Evolutionary conservation across 2,797 vertebrate species (phyloP), one percentile per base, ranked within the genome.

Genomic region (Phataginus tricuspis): DNA sequence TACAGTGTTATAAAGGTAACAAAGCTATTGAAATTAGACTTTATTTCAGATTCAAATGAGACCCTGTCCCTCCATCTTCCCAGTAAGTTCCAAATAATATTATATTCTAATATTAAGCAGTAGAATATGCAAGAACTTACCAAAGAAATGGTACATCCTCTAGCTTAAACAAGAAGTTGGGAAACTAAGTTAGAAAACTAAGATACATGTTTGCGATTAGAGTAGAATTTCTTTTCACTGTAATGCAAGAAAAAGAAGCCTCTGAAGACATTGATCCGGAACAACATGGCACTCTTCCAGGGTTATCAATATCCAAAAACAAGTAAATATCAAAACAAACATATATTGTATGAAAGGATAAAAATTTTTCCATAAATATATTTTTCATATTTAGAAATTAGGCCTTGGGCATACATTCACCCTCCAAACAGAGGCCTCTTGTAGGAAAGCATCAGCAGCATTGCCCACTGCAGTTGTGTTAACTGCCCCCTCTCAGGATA

Each of bases 341-440:
- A 64, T 53, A 23, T 25, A 4, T 5, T 49, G 11, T 42, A 49
- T 53, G 11, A 86, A 80, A 86, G 4, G 49, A 80, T 34, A 59
- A 49, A 59, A 86, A 11, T 2, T 11, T 45, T 74, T 74, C 84
- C 69, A 59, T 51, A 64, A 75, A 39, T 55, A 15, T 13, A 42
- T 68, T 96, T 91, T 86, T 42, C n/a, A 63, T 86, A 74, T 83
- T 86, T 90, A 89, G 37, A 93, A 91, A 91, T 3, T 86, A 53
- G 53, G 11, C 5, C 7, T 15, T 4, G 7, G 5, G 18, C 21
- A 68, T 25, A 74, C 10, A 69, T 57, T 83, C 18, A 77, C 14
- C 4, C n/a, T 92, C 31, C 59, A 84, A 77, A 95, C 12, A 74
- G n/a, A 27, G 72, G 29, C 42, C 42, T 53, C 55, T 12, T 39